Evolutionary conservation across 2,888 invertebrate species (phyloP).

Genomic region (Mylabris sibirica): DNA sequence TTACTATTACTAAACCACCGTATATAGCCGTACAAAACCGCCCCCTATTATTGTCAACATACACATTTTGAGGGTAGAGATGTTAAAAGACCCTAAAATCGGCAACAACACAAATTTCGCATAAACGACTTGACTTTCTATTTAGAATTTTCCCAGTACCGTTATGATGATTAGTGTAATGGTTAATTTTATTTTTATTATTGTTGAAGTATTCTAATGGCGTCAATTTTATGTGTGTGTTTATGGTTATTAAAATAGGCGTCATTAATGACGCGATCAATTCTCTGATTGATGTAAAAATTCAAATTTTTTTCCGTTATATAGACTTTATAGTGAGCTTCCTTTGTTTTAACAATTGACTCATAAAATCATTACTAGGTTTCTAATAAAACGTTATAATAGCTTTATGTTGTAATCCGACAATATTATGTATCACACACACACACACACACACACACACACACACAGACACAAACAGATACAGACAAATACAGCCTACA

Average conservation of each 20-base stretch:
- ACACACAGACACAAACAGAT: too few species aligned
- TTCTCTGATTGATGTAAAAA: background rate
- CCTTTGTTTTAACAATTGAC: background rate
- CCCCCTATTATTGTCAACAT: background rate
- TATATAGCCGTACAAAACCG: background rate
- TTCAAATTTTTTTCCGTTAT: background rate
- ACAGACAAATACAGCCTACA: background rate
- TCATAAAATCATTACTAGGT: background rate
- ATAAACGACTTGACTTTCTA: background rate
- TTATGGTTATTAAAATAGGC: background rate
- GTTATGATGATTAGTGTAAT: background rate
- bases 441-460: background rate
- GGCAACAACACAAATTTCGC: background rate
- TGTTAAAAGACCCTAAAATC: background rate
- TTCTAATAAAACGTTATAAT: slow-evolving; percentile 8
- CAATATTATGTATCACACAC: background rate
- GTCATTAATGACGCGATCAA: background rate
- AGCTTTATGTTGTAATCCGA: slow-evolving; percentile 7
- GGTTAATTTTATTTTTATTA: background rate
- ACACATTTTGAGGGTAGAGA: background rate
- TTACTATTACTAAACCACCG: background rate
- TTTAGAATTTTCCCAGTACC: background rate
- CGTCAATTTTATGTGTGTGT: slow-evolving; percentile 3
- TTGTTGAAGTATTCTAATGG: background rate
- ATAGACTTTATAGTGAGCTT: background rate